These are phyloP conservation scores for Periophthalmus modestus DNA, from an alignment of 2,113 vertebrate genomes.

Conservation along the genomic window DNA sequence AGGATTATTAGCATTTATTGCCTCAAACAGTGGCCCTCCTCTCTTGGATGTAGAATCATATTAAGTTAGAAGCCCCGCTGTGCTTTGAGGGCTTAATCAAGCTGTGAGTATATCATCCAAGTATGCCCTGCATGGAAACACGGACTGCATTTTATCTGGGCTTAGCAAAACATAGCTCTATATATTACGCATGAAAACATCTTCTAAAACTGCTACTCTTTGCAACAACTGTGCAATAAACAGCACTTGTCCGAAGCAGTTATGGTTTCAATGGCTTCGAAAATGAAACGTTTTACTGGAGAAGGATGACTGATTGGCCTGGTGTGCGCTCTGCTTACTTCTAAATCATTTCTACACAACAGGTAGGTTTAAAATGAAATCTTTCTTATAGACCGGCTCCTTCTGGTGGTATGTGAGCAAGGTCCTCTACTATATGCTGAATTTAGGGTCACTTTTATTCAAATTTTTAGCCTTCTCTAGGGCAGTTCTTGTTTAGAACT, in stretches of 20 bases:
- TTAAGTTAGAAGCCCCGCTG: not conserved
- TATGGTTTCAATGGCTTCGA: not conserved
- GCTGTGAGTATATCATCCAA: not conserved
- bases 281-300: not conserved
- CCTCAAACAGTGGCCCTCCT: not conserved
- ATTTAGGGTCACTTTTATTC: too few species aligned
- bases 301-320: not conserved
- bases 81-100: not conserved
- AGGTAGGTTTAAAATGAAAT: too few species aligned
- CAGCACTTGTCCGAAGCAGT: not conserved
- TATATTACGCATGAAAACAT: not conserved
- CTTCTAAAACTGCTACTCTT: not conserved
- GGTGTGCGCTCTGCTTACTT: too few species aligned
- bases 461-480: too few species aligned
- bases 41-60: not conserved
- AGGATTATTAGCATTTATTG: not conserved
- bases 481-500: too few species aligned
- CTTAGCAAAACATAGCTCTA: not conserved
- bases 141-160: not conserved
- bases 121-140: slow-evolving; percentile 4
- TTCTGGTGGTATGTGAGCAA: too few species aligned
- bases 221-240: not conserved
- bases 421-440: too few species aligned
- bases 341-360: too few species aligned
- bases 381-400: too few species aligned